Evolutionary conservation across 2,113 vertebrate genomes (phyloP).

Genomic region (Formicarius rufipectus): DNA sequence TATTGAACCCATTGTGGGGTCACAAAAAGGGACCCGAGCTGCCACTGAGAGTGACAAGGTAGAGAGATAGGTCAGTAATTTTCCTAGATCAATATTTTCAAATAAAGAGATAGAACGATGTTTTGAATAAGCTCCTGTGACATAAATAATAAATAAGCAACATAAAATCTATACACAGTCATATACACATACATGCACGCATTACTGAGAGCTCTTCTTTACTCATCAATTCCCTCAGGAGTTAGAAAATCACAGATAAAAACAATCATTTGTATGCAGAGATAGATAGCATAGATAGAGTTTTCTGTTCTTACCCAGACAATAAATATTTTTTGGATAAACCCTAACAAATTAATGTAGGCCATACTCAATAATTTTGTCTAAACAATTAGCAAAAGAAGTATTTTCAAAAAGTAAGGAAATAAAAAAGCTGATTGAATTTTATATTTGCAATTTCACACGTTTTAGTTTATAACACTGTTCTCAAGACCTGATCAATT

Average conservation of each 20-base stretch:
- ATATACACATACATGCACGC: not conserved
- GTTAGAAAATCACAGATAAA: not conserved
- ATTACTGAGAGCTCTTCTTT: conserved; percentile 9
- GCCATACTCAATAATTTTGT: not conserved
- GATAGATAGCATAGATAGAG: not conserved
- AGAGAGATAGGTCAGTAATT: not conserved
- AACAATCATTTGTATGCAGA: not conserved
- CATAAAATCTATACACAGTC: not conserved
- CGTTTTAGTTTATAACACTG: not conserved
- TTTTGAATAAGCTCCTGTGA: not conserved
- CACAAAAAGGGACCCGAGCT: not conserved
- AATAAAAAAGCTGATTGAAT: not conserved
- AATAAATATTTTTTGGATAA: not conserved
- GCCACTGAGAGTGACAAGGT: not conserved
- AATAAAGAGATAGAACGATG: not conserved
- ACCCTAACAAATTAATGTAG: not conserved
- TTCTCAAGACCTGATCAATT: not conserved
- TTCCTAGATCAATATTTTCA: not conserved
- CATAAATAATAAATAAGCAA: conserved; percentile 14
- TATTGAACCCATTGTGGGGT: not conserved
- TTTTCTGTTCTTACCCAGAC: not conserved
- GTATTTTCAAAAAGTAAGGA: not conserved
- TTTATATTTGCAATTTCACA: not conserved
- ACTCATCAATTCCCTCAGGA: not conserved
- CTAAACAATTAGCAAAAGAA: not conserved